Conservation (phyloP, 2,797 vertebrate species). For the Sarcoramphus papa region DNA sequence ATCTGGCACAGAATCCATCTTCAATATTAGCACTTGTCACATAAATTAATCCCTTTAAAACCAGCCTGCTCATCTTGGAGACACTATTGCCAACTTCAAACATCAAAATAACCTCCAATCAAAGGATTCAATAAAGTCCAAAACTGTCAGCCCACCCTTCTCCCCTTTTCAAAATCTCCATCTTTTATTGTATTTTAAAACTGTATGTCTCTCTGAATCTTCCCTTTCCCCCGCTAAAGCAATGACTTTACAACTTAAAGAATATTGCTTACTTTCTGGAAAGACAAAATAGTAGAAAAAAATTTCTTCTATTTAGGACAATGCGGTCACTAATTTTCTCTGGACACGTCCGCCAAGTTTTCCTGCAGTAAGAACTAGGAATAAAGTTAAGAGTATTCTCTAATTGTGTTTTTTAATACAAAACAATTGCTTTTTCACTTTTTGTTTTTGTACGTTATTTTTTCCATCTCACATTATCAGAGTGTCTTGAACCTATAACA, state of each 20-base stretch:
- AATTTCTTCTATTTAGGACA: not conserved
- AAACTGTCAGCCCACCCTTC: not conserved
- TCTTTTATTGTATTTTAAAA: not conserved
- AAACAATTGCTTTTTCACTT: not conserved
- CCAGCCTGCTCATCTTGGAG: not conserved
- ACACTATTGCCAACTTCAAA: not conserved
- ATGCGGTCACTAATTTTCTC: not conserved
- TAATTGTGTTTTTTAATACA: rapidly evolving
- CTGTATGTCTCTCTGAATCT: not conserved
- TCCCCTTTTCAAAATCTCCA: not conserved
- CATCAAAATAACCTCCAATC: not conserved
- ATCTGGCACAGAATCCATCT: not conserved
- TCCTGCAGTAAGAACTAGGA: not conserved
- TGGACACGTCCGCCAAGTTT: not conserved
- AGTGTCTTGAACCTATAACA: not conserved
- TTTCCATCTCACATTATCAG: not conserved
- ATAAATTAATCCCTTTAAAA: not conserved
- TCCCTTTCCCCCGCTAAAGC: not conserved
- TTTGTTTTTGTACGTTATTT: not conserved
- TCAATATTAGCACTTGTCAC: not conserved
- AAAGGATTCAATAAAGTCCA: not conserved
- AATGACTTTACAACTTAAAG: not conserved
- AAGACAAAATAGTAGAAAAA: not conserved
- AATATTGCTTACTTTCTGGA: not conserved
- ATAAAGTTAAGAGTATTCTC: not conserved